These are phyloP conservation scores for Acanthurus leucopareius DNA, from an alignment of 2,797 vertebrate genomes.

Conservation along the genomic window DNA sequence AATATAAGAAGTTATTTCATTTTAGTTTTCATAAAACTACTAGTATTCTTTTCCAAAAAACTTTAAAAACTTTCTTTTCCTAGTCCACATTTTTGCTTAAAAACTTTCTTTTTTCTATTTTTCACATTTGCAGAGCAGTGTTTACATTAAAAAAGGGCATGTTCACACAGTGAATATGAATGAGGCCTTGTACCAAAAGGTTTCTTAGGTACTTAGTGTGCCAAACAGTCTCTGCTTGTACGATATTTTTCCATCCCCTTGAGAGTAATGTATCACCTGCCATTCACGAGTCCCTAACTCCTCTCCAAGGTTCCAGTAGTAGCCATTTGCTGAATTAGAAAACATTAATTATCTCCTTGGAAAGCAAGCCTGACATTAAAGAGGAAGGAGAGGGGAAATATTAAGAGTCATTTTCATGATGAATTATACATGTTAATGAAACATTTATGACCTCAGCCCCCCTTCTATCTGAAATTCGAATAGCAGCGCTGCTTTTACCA, in stretches of 20 bases:
- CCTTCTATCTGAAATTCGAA: slow-evolving; percentile 42
- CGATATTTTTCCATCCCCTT: slow-evolving; percentile 34
- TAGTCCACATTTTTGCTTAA: background rate
- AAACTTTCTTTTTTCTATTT: slow-evolving; percentile 40
- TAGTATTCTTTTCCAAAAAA: background rate
- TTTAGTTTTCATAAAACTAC: slow-evolving; percentile 1
- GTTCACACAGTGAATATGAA: slow-evolving; percentile 10
- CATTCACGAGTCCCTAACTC: slow-evolving; percentile 45
- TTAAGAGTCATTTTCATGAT: slow-evolving; percentile 72
- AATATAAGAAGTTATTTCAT: background rate
- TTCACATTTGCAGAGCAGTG: background rate
- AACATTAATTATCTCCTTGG: slow-evolving; percentile 76
- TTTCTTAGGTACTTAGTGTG: slow-evolving; percentile 52
- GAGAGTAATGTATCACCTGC: slow-evolving; percentile 63
- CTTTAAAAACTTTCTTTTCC: too few relatives aligned
- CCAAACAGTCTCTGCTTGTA: slow-evolving; percentile 37
- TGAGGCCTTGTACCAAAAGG: background rate
- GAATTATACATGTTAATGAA: slow-evolving; percentile 80
- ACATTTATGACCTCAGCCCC: slow-evolving; percentile 67
- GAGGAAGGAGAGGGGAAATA: slow-evolving; percentile 59
- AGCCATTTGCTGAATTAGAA: slow-evolving; percentile 78
- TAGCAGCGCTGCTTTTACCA: slow-evolving; percentile 37
- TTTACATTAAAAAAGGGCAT: slow-evolving; percentile 30
- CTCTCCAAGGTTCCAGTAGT: slow-evolving; percentile 45
- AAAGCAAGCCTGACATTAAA: slow-evolving; percentile 68